Evolutionary conservation across 1,140 invertebrate genomes (phyloP).

Genomic region (Hylyphantes graminicola): DNA sequence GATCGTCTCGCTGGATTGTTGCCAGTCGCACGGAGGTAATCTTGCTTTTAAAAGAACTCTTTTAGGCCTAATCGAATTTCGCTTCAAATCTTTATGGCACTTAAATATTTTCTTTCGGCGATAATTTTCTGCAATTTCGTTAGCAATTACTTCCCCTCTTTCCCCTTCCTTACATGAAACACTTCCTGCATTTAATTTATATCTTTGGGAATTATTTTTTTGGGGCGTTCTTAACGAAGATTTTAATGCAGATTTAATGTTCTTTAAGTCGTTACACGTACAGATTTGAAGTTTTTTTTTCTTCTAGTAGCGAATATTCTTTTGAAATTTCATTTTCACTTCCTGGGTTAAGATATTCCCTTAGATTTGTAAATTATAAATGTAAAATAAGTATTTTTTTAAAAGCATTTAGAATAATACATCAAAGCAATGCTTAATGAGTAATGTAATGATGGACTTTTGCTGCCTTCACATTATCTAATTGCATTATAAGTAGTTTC

Average conservation of each 20-base stretch:
- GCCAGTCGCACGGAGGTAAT: conserved; percentile 44
- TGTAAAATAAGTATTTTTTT: neutral
- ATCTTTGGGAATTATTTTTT: conserved; percentile 31
- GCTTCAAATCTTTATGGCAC: conserved; percentile 59
- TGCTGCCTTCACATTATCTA: conserved; percentile 16
- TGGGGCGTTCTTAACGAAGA: conserved; percentile 41
- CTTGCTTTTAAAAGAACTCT: conserved; percentile 53
- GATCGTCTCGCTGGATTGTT: conserved; percentile 44
- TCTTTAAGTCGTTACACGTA: conserved; percentile 54
- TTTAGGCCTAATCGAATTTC: conserved; percentile 59
- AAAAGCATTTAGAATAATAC: neutral
- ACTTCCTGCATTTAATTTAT: conserved; percentile 49
- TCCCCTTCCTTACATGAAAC: conserved; percentile 38
- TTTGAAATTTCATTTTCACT: conserved; percentile 46
- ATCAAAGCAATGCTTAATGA: conserved; percentile 49
- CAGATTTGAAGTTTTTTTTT: conserved; percentile 17
- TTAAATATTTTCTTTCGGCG: conserved; percentile 59
- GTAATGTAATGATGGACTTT: conserved; percentile 38
- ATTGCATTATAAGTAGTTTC: conserved; percentile 48
- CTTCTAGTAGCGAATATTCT: conserved; percentile 22
- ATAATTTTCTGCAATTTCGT: conserved; percentile 59
- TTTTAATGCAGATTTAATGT: conserved; percentile 58
- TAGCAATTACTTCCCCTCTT: conserved; percentile 49
- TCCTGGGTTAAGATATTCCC: neutral
- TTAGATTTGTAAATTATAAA: conserved; percentile 28